Evolutionary conservation across 2,797 vertebrate species (phyloP).

Genomic region (Staurois parvus): DNA sequence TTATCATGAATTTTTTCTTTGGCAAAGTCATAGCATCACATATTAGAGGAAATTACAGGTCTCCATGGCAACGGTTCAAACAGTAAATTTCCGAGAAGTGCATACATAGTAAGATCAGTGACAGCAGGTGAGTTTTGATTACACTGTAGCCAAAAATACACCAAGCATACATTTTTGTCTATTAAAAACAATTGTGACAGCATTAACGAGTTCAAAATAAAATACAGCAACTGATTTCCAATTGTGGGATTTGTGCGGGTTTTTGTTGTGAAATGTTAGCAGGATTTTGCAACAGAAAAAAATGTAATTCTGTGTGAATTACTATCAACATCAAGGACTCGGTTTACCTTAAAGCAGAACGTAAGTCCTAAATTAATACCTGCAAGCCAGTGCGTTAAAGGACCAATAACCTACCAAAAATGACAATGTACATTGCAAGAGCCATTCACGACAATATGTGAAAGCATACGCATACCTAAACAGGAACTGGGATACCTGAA

Average conservation of each 20-base stretch:
- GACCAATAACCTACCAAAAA: no score
- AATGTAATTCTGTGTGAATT: not conserved
- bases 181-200: not conserved
- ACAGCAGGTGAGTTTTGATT: slow-evolving; percentile 67
- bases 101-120: slow-evolving; percentile 64
- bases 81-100: slow-evolving; percentile 68
- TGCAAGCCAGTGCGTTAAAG: no score
- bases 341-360: no score
- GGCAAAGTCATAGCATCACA: slow-evolving; percentile 67
- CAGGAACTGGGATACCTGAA: no score
- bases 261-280: no score
- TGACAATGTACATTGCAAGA: no score
- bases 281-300: not conserved
- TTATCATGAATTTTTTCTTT: slow-evolving; percentile 70
- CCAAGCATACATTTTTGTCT: not conserved
- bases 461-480: no score
- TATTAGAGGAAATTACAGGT: slow-evolving; percentile 74
- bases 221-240: no score
- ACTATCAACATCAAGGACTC: not conserved
- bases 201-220: not conserved
- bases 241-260: no score
- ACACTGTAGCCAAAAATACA: slow-evolving; percentile 7
- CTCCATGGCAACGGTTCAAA: slow-evolving; percentile 78
- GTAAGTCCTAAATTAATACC: no score
- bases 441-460: no score